phyloP scores from a whole-genome alignment of 1,140 invertebrate genomes.

The Drosophila nannoptera region DNA sequence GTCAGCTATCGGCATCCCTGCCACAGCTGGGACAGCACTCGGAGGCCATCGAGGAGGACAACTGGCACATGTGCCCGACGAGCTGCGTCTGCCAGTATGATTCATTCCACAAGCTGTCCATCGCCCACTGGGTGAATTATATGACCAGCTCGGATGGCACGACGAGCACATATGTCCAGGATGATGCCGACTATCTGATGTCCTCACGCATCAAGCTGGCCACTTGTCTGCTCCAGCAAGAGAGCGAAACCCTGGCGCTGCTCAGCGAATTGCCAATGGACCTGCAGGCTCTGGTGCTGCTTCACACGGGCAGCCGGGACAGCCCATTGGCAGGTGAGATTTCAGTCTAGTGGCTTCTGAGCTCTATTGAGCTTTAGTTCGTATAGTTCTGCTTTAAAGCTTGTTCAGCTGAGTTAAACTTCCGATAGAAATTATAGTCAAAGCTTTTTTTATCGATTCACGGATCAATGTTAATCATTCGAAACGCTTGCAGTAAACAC shows the following conservation, averaged over 20 bases:
- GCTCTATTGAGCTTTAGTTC: background rate
- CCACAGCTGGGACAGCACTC: slow-evolving; percentile 18
- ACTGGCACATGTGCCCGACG: slow-evolving; percentile 75
- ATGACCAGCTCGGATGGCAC: slow-evolving; percentile 37
- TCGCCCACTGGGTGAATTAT: slow-evolving; percentile 79
- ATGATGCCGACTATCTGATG: slow-evolving; percentile 51
- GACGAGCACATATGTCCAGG: slow-evolving; percentile 1
- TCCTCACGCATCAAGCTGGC: slow-evolving; percentile 80
- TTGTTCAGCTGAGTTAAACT: too few species aligned
- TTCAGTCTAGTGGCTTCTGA: background rate
- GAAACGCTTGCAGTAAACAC: slow-evolving; percentile 77
- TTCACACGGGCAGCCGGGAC: slow-evolving; percentile 80
- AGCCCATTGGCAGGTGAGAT: slow-evolving; percentile 62
- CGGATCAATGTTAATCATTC: background rate
- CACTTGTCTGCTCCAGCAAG: slow-evolving; percentile 81
- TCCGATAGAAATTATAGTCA: too few species aligned
- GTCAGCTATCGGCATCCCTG: slow-evolving; percentile 6
- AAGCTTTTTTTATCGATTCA: background rate
- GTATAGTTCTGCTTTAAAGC: too few species aligned
- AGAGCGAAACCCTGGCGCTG: slow-evolving; percentile 79
- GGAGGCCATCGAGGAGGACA: slow-evolving; percentile 27
- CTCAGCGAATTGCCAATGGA: slow-evolving; percentile 80
- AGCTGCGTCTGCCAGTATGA: slow-evolving; percentile 80
- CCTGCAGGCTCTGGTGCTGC: slow-evolving; percentile 80
- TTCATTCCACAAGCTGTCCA: slow-evolving; percentile 79